Evolutionary conservation across 2,797 vertebrate species (phyloP), one percentile per base, ranked within the genome.

Genomic region (Urophycis tenuis): DNA sequence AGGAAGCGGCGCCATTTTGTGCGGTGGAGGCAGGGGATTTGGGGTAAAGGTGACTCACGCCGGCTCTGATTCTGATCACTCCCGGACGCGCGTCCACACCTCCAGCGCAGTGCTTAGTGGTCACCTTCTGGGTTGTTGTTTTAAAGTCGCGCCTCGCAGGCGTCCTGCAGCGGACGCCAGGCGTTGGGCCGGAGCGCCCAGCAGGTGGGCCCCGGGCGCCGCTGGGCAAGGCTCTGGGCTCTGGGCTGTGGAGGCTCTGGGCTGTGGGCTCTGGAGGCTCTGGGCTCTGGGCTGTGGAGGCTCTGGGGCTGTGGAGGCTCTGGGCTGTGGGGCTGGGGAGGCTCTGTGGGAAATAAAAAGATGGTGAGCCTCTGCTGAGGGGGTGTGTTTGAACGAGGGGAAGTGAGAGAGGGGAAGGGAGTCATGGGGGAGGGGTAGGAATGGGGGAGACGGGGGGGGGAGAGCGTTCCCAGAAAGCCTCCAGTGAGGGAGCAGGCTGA

Each of bases 301-400:
- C n/a, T n/a, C n/a, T n/a, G n/a, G n/a, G n/a, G n/a, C n/a, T n/a
- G n/a, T n/a, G n/a, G n/a, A n/a, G n/a, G n/a, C n/a, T n/a, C n/a
- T n/a, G n/a, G n/a, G n/a, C n/a, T 64, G 25, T 69, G 73, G 74
- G 76, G 78, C 81, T 80, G 74, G 70, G 71, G 77, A 77, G 73
- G 64, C 78, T 53, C 39, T 79, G 75, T 74, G 79, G 85, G 72
- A 1, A 74, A 77, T 75, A 81, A 81, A 75, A 83, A 84, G 78
- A 17, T 30, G 30, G 33, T 79, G 85, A 84, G 64, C 83, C 80
- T 77, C 79, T 80, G 77, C 82, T 82, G 87, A 83, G 88, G 88
- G 88, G 88, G 89, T 87, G 90, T 89, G 89, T 90, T 87, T 86
- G 87, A 90, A 84, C 31, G 83, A 88, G 88, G 87, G 88, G 90